Percentiles rank a stretch among this genome's conserved stretches.
Evolutionary conservation across 1,140 invertebrate genomes (phyloP).

Genomic region (Meteorus sp.): DNA sequence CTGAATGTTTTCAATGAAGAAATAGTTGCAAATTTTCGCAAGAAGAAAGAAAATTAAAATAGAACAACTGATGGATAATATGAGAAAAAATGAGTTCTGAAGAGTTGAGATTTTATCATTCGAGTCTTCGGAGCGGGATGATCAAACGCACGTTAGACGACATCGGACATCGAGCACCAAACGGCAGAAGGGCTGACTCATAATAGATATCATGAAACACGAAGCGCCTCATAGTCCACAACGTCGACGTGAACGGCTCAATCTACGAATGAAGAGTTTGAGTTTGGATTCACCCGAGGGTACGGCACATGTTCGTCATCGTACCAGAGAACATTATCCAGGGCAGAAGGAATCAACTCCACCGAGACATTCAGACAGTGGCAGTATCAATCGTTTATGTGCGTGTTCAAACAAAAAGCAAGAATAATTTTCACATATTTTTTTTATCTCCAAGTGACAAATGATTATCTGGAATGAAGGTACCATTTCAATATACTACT

Average conservation of each 20-base stretch:
- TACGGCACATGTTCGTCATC: conserved; percentile 79
- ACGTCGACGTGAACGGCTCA: conserved; percentile 86
- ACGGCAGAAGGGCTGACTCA: conserved; percentile 36
- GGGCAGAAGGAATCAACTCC: conserved; percentile 59
- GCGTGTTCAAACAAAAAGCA: too few relatives aligned
- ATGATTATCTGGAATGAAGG: too few relatives aligned
- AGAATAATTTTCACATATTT: too few relatives aligned
- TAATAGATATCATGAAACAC: conserved; percentile 46
- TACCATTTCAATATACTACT: too few relatives aligned
- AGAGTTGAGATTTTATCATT: conserved; percentile 20
- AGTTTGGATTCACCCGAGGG: conserved; percentile 95
- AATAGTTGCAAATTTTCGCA: neutral
- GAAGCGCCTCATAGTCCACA: conserved; percentile 91
- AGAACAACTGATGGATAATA: too few relatives aligned
- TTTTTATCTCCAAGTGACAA: too few relatives aligned
- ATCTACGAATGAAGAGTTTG: conserved; percentile 96
- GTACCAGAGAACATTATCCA: conserved; percentile 62
- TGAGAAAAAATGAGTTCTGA: too few relatives aligned
- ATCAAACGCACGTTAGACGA: conserved; percentile 37
- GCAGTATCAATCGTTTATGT: conserved; percentile 63
- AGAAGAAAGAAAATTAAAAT: conserved; percentile 15
- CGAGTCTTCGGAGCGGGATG: conserved; percentile 30
- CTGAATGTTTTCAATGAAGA: neutral
- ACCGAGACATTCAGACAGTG: conserved; percentile 60
- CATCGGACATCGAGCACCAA: conserved; percentile 36